These are phyloP conservation scores for Sciurus niger DNA, from an alignment of 2,113 vertebrate genomes.

Conservation along the genomic window DNA sequence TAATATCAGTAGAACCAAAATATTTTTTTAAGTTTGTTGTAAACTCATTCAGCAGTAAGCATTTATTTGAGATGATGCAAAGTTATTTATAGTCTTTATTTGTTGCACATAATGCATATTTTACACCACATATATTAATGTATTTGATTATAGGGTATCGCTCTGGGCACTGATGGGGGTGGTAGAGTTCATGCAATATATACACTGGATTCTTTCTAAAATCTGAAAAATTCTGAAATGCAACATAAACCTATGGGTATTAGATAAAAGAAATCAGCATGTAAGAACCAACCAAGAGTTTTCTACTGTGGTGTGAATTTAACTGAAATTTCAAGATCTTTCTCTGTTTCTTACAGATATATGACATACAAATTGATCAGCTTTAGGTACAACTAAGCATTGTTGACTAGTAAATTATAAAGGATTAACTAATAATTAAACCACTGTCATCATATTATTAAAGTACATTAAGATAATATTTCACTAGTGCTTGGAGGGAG, in stretches of 20 bases:
- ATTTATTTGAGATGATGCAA: background rate
- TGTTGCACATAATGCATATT: background rate
- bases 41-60: slow-evolving; percentile 38
- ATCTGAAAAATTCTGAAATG: slow-evolving; percentile 5
- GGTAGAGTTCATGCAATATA: background rate
- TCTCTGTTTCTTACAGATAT: background rate
- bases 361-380: background rate
- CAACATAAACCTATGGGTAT: background rate
- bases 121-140: background rate
- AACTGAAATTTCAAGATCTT: background rate
- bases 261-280: background rate
- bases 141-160: background rate
- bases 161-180: background rate
- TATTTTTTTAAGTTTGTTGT: background rate
- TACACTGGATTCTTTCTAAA: slow-evolving; percentile 16
- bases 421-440: background rate
- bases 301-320: background rate
- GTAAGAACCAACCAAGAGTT: background rate
- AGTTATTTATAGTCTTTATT: background rate
- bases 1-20: background rate
- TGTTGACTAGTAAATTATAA: slow-evolving; percentile 21
- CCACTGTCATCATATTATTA: background rate
- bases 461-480: background rate
- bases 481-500: background rate
- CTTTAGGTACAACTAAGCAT: background rate